These are phyloP conservation scores for Ctenomys sociabilis DNA, from an alignment of 2,113 vertebrate genomes.

Conservation along the genomic window DNA sequence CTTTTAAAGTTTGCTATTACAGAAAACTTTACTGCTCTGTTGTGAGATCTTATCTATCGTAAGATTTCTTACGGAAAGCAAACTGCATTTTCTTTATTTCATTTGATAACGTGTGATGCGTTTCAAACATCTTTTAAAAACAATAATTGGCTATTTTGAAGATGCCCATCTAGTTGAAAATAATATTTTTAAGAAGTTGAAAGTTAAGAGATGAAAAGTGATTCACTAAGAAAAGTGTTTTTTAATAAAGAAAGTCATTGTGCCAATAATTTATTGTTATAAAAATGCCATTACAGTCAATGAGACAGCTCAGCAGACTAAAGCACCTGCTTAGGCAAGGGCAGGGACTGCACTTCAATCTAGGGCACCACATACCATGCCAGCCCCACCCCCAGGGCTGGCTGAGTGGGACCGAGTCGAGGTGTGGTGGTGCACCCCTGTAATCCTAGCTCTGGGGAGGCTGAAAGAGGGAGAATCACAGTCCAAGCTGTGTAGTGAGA, in stretches of 20 bases:
- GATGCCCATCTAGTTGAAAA: not conserved
- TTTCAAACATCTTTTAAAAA: not conserved
- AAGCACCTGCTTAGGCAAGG: too few species aligned
- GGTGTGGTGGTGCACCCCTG: too few species aligned
- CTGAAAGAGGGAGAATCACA: too few species aligned
- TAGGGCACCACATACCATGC: too few species aligned
- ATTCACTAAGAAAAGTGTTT: not conserved
- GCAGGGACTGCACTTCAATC: too few species aligned
- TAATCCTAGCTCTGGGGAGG: too few species aligned
- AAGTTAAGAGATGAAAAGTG: not conserved
- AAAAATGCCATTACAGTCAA: not conserved
- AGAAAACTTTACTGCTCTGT: not conserved
- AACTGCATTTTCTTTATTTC: conserved; percentile 66
- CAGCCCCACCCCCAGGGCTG: too few species aligned
- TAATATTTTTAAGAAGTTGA: not conserved
- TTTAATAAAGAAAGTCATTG: not conserved
- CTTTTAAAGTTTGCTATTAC: conserved; percentile 51
- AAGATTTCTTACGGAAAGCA: conserved; percentile 77
- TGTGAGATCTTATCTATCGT: conserved; percentile 80
- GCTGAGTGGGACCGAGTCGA: too few species aligned
- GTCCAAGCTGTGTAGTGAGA: too few species aligned
- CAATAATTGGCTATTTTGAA: not conserved
- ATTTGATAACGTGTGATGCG: not conserved
- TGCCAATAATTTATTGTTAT: not conserved
- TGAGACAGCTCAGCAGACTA: too few species aligned